Base-by-base conservation (phyloP, 2,113 vertebrate genomes). In the Sebastes fasciatus region DNA sequence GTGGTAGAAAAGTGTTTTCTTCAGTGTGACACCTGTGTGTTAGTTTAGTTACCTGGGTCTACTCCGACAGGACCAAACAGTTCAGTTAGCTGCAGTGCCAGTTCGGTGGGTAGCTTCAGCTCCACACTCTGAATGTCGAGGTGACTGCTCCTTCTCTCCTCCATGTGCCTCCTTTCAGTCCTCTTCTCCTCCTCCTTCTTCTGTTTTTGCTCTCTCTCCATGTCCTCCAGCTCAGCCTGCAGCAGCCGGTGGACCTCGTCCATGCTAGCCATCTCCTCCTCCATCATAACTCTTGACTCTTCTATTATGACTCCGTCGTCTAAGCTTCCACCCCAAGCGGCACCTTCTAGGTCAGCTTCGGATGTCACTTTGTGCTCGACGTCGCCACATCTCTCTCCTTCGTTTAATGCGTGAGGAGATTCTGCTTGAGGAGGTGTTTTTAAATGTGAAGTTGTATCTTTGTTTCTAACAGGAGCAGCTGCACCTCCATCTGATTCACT, bases 51-150 rank as follows among this genome's bases (percentile, higher is more conserved):
- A 99, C 98, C 97, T 97, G 96, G 94, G 85, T 98, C 97, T 85
- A 98, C 86, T 77, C 98, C 98, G 75, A 99, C 97, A 57, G 98
- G 97, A 21, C 98, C 98, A 92, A 99, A 99, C 86, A 99, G 96
- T 84, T 99, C 98, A 83, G 90, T 96, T 49, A 99, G 93, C 49
- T 99, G 98, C 55, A 99, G 90, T 11, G 98, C 98, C 91, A 99
- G 86, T 86, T 99, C 98, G 63, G 98, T 97, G 80, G 98, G 95
- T 17, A 99, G 95, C 60, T 96, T 95, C 80, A 99, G 90, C 85
- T 99, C 98, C 81, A 99, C 86, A 55, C 96, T 96, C 88, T 97
- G 95, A 89, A 99, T 98, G 71, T 93, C 93, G 86, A 99, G 83
- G 63, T 96, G 86, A 54, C 13, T 21, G 2, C 58, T 81, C 34